These are phyloP conservation scores for Eristalis tenax DNA, from an alignment of 2,888 invertebrate species.

Conservation along the genomic window DNA sequence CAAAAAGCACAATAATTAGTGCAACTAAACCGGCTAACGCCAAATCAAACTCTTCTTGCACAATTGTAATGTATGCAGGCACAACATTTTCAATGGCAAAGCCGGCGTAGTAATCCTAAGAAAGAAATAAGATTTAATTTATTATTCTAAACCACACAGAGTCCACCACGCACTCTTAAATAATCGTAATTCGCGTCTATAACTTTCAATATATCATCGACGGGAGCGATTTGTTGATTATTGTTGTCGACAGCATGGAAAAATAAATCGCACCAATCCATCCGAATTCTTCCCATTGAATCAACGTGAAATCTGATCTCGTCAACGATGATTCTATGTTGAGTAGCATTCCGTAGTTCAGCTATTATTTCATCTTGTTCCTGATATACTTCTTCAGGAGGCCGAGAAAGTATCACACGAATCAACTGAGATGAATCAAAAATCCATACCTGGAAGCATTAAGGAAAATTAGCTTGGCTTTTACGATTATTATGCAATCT, in stretches of 20 bases:
- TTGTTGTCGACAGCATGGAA: slow-evolving; percentile 90
- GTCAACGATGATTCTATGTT: slow-evolving; percentile 90
- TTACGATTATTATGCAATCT: neutral
- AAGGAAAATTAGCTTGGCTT: neutral
- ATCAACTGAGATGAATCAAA: slow-evolving; percentile 92
- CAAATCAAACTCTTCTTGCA: slow-evolving; percentile 91
- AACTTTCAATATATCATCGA: slow-evolving; percentile 89
- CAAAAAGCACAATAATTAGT: slow-evolving; percentile 90
- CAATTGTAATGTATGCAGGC: slow-evolving; percentile 85
- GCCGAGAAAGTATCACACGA: slow-evolving; percentile 91
- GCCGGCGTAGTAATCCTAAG: slow-evolving; percentile 85
- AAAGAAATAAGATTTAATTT: slow-evolving; percentile 66
- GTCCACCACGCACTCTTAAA: slow-evolving; percentile 84
- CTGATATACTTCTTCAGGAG: slow-evolving; percentile 88
- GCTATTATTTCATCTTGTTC: slow-evolving; percentile 87
- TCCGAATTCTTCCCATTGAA: slow-evolving; percentile 82
- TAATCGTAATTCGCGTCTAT: slow-evolving; percentile 93
- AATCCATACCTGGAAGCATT: slow-evolving; percentile 89
- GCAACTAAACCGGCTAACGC: slow-evolving; percentile 93
- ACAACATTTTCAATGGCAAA: slow-evolving; percentile 89
- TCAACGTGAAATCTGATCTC: slow-evolving; percentile 89
- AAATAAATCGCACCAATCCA: slow-evolving; percentile 90
- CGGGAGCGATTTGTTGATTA: slow-evolving; percentile 88
- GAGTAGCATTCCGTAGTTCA: slow-evolving; percentile 89
- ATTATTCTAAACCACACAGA: neutral